Conservation (phyloP, 2,888 invertebrate species). For the Hetaerina titia region DNA sequence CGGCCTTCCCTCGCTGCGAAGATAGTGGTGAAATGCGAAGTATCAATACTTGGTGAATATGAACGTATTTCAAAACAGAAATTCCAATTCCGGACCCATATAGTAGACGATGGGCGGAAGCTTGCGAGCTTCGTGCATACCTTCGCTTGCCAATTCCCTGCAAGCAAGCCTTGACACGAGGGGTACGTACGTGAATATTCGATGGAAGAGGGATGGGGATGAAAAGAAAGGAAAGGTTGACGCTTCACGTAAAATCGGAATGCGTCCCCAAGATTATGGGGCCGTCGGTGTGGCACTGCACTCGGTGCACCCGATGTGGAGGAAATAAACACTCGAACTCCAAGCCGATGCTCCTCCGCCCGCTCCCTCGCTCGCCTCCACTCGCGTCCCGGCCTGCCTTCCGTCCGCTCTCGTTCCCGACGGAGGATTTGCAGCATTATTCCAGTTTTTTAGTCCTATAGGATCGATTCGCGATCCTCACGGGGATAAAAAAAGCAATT, state of each 20-base stretch:
- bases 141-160: neutral
- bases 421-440: neutral
- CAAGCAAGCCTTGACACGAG: neutral
- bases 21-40: neutral
- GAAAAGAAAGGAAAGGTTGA: neutral
- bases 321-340: neutral
- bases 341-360: neutral
- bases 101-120: neutral
- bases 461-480: neutral
- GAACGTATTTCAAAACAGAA: neutral
- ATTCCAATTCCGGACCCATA: neutral
- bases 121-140: neutral
- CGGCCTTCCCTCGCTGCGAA: neutral
- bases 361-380: neutral
- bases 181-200: neutral
- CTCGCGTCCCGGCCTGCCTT: neutral
- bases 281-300: neutral
- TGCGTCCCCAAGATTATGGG: neutral
- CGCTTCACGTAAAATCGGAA: conserved; percentile 1
- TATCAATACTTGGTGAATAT: neutral
- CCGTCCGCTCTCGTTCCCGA: neutral
- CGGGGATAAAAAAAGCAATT: no score
- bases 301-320: neutral
- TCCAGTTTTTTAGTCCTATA: neutral
- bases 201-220: no score